Evolutionary conservation across 2,797 vertebrate species (phyloP).

Genomic region (Acanthis flammea): DNA sequence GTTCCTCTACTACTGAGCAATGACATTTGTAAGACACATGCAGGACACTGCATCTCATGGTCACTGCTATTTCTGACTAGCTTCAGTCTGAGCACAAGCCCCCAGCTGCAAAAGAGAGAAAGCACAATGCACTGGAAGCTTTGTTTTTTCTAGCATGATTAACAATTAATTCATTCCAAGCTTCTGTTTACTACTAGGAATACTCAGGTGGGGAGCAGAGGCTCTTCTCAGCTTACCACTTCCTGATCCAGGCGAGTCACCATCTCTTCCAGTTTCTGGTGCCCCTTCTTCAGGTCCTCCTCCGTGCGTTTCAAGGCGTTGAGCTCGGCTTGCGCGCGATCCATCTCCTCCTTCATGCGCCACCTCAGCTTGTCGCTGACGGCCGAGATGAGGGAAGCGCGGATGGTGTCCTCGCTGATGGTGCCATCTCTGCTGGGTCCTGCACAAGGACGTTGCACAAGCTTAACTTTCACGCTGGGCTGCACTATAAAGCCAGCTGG

Average conservation of each 20-base stretch:
- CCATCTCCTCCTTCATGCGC: slow-evolving; percentile 99
- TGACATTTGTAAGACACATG: background rate
- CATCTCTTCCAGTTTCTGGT: slow-evolving; percentile 98
- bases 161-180: background rate
- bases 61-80: background rate
- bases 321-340: slow-evolving; percentile 94
- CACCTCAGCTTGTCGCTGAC: slow-evolving; percentile 97
- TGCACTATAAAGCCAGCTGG: background rate
- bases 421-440: slow-evolving; percentile 92
- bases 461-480: background rate
- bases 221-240: slow-evolving; percentile 85
- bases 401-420: slow-evolving; percentile 96
- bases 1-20: background rate
- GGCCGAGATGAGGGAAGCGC: slow-evolving; percentile 94
- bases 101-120: background rate
- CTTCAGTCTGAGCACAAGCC: background rate
- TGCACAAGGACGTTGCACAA: slow-evolving; percentile 50
- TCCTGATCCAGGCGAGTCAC: slow-evolving; percentile 94
- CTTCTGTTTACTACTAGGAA: background rate
- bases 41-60: background rate
- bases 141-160: background rate
- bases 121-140: background rate
- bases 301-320: slow-evolving; percentile 96
- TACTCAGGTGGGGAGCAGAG: background rate
- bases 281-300: slow-evolving; percentile 96